phyloP scores from a whole-genome alignment of 2,113 vertebrate genomes.

The Oreamnos americanus region DNA sequence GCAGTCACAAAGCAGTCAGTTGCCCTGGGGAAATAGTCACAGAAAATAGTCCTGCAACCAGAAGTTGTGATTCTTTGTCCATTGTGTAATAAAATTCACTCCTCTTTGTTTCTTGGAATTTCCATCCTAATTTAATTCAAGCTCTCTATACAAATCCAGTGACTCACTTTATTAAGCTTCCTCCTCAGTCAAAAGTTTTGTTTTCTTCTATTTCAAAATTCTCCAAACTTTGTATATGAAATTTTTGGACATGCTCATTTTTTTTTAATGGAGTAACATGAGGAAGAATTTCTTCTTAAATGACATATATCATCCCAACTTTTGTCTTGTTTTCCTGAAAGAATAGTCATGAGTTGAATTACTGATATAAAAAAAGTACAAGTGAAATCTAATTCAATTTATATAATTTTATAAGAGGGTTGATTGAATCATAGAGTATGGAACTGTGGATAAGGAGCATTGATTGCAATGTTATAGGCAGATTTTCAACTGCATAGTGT shows the following conservation, averaged over 20 bases:
- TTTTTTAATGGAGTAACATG: not conserved
- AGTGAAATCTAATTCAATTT: not conserved
- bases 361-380: not conserved
- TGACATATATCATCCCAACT: not conserved
- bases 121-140: not conserved
- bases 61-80: not conserved
- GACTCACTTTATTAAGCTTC: not conserved
- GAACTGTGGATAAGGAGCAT: not conserved
- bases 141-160: not conserved
- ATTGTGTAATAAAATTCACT: not conserved
- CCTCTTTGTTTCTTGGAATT: not conserved
- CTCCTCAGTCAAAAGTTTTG: not conserved
- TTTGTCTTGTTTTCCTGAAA: not conserved
- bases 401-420: not conserved
- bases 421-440: not conserved
- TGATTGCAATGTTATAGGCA: not conserved
- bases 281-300: not conserved
- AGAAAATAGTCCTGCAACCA: not conserved
- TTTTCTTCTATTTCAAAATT: not conserved
- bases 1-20: not conserved
- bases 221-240: not conserved
- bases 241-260: not conserved
- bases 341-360: not conserved
- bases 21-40: not conserved
- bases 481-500: not conserved